Base-by-base conservation (phyloP, 2,797 vertebrate species). In the Argentina silus region DNA sequence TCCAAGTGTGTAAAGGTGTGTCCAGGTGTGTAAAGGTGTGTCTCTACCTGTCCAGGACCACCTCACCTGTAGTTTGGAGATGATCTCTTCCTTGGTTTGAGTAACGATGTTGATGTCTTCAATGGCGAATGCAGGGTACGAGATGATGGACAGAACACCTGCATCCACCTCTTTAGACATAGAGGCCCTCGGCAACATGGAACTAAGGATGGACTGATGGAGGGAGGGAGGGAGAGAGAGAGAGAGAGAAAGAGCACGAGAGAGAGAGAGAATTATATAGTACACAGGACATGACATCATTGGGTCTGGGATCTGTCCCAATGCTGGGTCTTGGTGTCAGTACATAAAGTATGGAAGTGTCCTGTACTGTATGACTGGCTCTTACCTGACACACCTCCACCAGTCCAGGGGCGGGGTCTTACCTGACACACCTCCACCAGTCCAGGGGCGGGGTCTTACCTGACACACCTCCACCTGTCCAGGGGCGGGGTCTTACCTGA, bases 141-240 rank as follows among this genome's bases (percentile, higher is more conserved):
- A 96, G 83, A 96, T 91, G 83, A 96, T 91, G 42, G 95, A 95
- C 43, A 96, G 94, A 14, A 96, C 91, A 0, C 96, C 95, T 67
- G 96, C 95, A 17, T 96, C 96, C 27, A 96, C 93, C 64, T 96
- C 96, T 86, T 96, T 96, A 61, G 96, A 96, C 0, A 92, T 93
- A 50, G 96, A 96, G 61, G 96, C 96, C 77, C 95, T 91, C 0
- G 96, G 96, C 66, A 96, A 89, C 93, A 96, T 94, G 0, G 95
- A 96, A 84, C 94, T 94, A 8, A 96, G 93, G 78, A 96, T 96
- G 17, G 95, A 96, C 96, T 96, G 73, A 7, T 19, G 11, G 36
- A 14, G 48, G 48, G 19, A n/a, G 21, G 11, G 59, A 61, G 59
- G 12, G 23, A 42, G 14, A 60, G 2, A 17, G 51, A 7, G 23